Evolutionary conservation across 1,140 invertebrate species (phyloP), one percentile per base, ranked within the genome.

Genomic region (Orussus abietinus): DNA sequence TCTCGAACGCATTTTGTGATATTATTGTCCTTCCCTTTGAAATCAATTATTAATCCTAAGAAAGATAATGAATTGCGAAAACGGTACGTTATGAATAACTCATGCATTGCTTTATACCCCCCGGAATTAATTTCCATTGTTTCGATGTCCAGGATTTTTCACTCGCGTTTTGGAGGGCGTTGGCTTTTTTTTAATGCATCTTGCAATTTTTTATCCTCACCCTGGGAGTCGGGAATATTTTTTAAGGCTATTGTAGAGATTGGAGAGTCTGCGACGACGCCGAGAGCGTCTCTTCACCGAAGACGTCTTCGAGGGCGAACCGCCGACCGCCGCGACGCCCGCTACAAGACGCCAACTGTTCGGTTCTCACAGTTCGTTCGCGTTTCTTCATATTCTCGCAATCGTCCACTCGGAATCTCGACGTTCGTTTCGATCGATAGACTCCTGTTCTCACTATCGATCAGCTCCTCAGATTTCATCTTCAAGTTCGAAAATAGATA

Each of bases 311-410:
- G 63, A 60, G 61, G 59, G 59, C 51, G 66, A 70, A 62, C 52
- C 62, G 43, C 45, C 58, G 53, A 65, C 62, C 64, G 53, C 62
- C 45, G 51, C 58, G 66, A 69, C 62, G 62, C 51, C 62, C 45
- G 51, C 58, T 64, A 69, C 63, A 68, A 61, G 57, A 49, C 50
- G 40, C 44, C 68, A 68, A 55, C 59, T 71, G 68, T 38, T n/a
- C 43, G 35, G 47, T 69, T 71, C 66, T 56, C 68, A 69, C 60
- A 63, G 47, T 59, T 62, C 59, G 44, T 59, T 57, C 60, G 64
- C 59, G 56, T 51, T 46, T 52, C 51, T 31, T 52, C 44, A 31
- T 53, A 51, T 47, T 49, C 35, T 49, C 49, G 47, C 36, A 62
- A 57, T 59, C 54, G 53, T 53, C 38, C 51, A 52, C 50, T 57